Evolutionary conservation across 2,797 vertebrate species (phyloP).

Genomic region (Epinephelus awoara): DNA sequence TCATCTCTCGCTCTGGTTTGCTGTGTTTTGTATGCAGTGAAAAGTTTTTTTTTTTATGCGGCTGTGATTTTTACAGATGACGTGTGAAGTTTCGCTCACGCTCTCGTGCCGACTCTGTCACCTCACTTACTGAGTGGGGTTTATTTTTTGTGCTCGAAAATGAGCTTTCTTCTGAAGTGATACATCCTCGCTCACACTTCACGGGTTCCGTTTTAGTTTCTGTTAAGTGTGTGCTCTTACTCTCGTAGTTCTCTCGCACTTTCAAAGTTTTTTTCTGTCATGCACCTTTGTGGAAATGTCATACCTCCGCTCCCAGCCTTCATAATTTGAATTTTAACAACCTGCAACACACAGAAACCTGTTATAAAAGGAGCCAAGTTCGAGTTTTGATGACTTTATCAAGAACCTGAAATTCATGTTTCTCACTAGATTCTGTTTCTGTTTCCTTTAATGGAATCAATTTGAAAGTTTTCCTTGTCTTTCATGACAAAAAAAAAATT

Average conservation of each 20-base stretch:
- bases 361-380: not conserved
- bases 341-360: not conserved
- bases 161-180: conserved; percentile 6
- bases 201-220: not conserved
- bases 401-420: not conserved
- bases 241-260: not conserved
- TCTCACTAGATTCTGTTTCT: not conserved
- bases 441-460: no score
- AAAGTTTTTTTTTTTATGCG: conserved; percentile 24
- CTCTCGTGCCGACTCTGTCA: conserved; percentile 20
- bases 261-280: not conserved
- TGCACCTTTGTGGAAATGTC: not conserved
- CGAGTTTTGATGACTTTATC: not conserved
- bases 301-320: not conserved
- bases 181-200: conserved; percentile 26
- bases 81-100: conserved; percentile 26
- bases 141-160: not conserved
- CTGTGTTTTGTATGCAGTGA: conserved; percentile 65
- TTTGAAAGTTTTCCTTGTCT: no score
- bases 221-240: not conserved
- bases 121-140: conserved; percentile 6
- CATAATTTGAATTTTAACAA: not conserved
- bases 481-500: no score
- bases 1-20: conserved; percentile 34
- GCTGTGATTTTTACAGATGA: conserved; percentile 28